phyloP scores from a whole-genome alignment of 2,113 vertebrate genomes.

The Lota lota region DNA sequence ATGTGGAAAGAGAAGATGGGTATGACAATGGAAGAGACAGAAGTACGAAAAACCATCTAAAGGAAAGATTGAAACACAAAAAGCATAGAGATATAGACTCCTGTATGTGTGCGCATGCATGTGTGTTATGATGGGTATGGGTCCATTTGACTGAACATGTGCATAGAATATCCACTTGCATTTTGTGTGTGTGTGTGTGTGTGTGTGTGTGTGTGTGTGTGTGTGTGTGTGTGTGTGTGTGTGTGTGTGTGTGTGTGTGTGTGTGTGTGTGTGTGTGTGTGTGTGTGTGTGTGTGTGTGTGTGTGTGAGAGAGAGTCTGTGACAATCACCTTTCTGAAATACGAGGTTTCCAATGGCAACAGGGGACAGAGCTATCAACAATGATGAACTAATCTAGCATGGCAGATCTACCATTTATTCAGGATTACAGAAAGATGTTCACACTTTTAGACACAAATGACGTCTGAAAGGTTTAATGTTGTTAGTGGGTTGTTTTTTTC shows the following conservation, averaged over 20 bases:
- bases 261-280: background rate
- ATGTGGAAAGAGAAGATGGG: too few species aligned
- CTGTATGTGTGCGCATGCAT: background rate
- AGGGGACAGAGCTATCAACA: background rate
- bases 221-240: conserved; percentile 11
- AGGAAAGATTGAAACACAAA: too few species aligned
- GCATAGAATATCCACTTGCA: too few species aligned
- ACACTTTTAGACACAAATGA: too few species aligned
- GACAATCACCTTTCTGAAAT: background rate
- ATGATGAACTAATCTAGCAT: background rate
- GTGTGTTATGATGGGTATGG: background rate
- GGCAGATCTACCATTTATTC: too few species aligned
- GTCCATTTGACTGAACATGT: background rate
- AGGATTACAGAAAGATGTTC: too few species aligned
- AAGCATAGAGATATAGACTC: background rate
- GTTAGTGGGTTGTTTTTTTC: too few species aligned
- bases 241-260: background rate
- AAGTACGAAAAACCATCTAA: too few species aligned
- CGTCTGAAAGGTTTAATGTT: too few species aligned
- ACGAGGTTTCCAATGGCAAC: background rate
- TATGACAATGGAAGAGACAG: too few species aligned
- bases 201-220: background rate
- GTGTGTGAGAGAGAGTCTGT: too few species aligned
- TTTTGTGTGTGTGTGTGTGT: background rate
- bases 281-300: background rate